phyloP scores from a whole-genome alignment of 2,797 vertebrate species.

The Pseudochromis fuscus region DNA sequence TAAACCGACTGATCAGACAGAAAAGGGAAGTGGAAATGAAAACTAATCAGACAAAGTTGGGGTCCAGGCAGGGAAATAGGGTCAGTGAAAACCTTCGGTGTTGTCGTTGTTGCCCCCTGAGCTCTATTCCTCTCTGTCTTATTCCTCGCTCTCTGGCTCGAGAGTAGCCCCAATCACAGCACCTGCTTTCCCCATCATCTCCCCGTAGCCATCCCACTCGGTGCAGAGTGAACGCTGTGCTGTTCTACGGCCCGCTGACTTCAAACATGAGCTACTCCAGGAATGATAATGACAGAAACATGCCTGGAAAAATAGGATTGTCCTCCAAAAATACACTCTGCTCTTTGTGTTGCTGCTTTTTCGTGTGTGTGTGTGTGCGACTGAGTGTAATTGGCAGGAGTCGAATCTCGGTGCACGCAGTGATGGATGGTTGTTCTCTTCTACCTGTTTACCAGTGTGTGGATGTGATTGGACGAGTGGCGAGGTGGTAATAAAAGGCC shows the following conservation, averaged over 20 bases:
- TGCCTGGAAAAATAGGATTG: conserved; percentile 81
- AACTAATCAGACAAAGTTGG: conserved; percentile 52
- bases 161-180: conserved; percentile 60
- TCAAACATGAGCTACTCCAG: conserved; percentile 87
- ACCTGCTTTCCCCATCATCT: conserved; percentile 85
- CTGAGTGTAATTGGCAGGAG: conserved; percentile 42
- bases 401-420: conserved; percentile 20
- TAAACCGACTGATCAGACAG: conserved; percentile 57
- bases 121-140: conserved; percentile 27
- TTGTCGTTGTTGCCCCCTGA: conserved; percentile 26
- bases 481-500: conserved; percentile 52
- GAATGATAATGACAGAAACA: conserved; percentile 91
- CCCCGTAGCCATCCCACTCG: conserved; percentile 61
- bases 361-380: conserved; percentile 25
- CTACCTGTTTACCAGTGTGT: conserved; percentile 69
- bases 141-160: conserved; percentile 57
- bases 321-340: conserved; percentile 78
- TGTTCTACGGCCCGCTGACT: conserved; percentile 83
- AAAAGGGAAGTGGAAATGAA: conserved; percentile 58
- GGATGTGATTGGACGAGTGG: conserved; percentile 43
- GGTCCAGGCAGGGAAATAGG: conserved; percentile 50
- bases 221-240: conserved; percentile 69
- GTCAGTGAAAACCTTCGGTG: conserved; percentile 49
- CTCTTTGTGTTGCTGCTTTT: conserved; percentile 62
- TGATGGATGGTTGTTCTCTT: conserved; percentile 74